A percentile compares a stretch with the other conserved stretches of the same genome.
These are phyloP conservation scores for Mallotus villosus DNA, from an alignment of 2,797 vertebrate species.

Conservation along the genomic window DNA sequence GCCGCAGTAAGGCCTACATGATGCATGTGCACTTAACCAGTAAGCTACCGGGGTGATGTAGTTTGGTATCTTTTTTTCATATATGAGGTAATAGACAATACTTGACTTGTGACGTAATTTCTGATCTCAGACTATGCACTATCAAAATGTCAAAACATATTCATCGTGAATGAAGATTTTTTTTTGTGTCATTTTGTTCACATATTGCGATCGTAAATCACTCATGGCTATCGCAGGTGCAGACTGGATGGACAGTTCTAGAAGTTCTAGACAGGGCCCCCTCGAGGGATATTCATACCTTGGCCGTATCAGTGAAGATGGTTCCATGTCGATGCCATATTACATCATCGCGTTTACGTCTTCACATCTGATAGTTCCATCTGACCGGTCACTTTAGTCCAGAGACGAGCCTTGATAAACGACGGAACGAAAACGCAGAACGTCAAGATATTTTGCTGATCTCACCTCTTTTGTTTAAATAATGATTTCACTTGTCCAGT, in stretches of 20 bases:
- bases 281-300: background rate
- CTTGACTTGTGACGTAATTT: background rate
- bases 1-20: no score
- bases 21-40: no score
- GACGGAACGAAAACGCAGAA: background rate
- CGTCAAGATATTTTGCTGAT: background rate
- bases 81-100: background rate
- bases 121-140: background rate
- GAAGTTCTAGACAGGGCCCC: constrained; percentile 1
- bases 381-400: background rate
- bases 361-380: constrained; percentile 8
- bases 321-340: background rate
- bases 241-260: background rate
- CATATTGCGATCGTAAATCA: background rate
- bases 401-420: background rate
- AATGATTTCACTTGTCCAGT: background rate
- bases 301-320: constrained; percentile 19
- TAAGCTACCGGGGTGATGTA: background rate
- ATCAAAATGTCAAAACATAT: background rate
- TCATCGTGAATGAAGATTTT: background rate
- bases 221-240: constrained; percentile 5
- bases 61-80: background rate
- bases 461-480: background rate
- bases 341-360: constrained; percentile 7
- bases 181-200: background rate